Conservation (phyloP, 2,888 invertebrate genomes). For the Pegoplata infirma region DNA sequence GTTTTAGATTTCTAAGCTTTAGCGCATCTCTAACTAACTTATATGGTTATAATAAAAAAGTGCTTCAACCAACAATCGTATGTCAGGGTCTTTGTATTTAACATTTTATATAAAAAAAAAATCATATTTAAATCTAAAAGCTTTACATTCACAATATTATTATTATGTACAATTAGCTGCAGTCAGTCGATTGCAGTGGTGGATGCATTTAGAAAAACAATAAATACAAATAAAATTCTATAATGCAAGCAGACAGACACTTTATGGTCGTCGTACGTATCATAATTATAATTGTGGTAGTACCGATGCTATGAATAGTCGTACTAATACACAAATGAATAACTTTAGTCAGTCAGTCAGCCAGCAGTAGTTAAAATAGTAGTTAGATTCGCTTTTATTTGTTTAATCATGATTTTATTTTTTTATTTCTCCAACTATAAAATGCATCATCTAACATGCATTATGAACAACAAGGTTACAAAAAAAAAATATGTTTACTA, state of each 20-base stretch:
- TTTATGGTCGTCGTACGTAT: not conserved
- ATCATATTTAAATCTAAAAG: conserved; percentile 22
- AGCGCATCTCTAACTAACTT: conserved; percentile 40
- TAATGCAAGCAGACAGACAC: not conserved
- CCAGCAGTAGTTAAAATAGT: conserved; percentile 31
- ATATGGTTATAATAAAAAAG: conserved; percentile 5
- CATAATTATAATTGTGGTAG: conserved; percentile 36
- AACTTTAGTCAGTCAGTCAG: too few relatives aligned
- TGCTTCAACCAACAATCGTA: conserved; percentile 35
- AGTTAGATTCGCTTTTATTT: conserved; percentile 59
- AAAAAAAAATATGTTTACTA: too few relatives aligned
- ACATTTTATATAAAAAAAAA: not conserved
- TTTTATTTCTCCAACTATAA: conserved; percentile 52
- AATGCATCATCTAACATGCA: conserved; percentile 62
- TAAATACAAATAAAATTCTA: conserved; percentile 2
- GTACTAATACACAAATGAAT: too few relatives aligned
- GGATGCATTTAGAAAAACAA: not conserved
- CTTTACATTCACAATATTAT: not conserved
- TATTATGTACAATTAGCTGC: too few relatives aligned
- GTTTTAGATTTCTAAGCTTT: not conserved
- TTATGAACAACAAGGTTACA: conserved; percentile 57
- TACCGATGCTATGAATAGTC: not conserved
- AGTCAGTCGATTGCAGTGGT: too few relatives aligned
- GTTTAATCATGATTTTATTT: conserved; percentile 51
- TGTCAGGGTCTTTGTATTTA: conserved; percentile 54